Percentiles rank a stretch among this genome's conserved stretches.
Evolutionary conservation across 1,140 invertebrate species (phyloP).

Genomic region (Drosophila lowei): DNA sequence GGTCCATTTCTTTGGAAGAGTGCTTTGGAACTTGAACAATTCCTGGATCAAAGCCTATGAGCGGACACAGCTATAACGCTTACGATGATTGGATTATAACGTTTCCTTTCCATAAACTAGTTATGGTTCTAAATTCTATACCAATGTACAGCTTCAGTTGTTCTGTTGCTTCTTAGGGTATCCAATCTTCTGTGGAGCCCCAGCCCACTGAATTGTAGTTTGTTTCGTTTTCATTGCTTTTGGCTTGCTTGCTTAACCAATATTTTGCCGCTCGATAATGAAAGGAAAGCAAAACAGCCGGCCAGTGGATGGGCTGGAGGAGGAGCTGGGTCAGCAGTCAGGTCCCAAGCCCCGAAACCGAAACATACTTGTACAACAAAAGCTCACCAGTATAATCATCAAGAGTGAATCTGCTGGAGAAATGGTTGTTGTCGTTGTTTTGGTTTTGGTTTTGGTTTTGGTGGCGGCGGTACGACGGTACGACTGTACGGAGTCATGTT

Average conservation of each 20-base stretch:
- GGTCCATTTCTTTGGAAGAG: conserved; percentile 7
- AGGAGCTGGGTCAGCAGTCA: conserved; percentile 11
- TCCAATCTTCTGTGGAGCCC: not conserved
- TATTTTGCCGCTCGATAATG: conserved; percentile 78
- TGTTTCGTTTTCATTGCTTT: conserved; percentile 77
- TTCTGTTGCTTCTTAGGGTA: conserved; percentile 6
- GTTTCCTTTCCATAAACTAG: no score
- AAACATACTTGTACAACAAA: conserved; percentile 49
- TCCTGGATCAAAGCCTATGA: no score
- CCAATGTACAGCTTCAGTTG: no score
- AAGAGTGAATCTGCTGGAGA: conserved; percentile 78
- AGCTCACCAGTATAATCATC: conserved; percentile 66
- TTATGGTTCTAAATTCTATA: no score
- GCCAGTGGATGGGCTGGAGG: conserved; percentile 22
- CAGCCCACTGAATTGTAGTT: conserved; percentile 5
- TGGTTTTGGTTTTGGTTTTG: conserved; percentile 50
- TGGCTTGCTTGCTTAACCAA: conserved; percentile 71
- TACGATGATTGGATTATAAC: no score
- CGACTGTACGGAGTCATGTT: conserved; percentile 31
- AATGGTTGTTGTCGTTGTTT: conserved; percentile 46
- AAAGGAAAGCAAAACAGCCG: conserved; percentile 74
- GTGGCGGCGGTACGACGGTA: conserved; percentile 15
- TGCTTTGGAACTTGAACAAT: not conserved
- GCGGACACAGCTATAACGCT: no score
- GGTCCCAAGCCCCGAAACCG: conserved; percentile 45